phyloP scores from a whole-genome alignment of 1,140 invertebrate genomes.

The Venustaconcha ellipsiformis region DNA sequence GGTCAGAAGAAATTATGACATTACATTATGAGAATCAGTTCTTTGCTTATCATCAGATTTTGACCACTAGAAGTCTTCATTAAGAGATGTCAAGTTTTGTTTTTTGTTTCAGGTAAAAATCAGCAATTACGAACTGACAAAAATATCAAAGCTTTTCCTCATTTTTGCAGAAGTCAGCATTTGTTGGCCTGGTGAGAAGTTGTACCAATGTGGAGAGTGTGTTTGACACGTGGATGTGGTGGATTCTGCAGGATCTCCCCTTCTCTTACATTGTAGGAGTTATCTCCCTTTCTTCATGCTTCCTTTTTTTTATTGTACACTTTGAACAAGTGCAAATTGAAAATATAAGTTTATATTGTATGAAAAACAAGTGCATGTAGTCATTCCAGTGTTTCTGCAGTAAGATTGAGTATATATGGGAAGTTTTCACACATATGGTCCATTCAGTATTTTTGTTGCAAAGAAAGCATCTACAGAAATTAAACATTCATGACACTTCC shows the following conservation, averaged over 20 bases:
- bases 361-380: no score
- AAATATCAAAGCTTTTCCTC: background rate
- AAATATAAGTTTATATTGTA: no score
- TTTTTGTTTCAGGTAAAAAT: background rate
- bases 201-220: constrained; percentile 62
- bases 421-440: no score
- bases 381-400: no score
- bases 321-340: no score
- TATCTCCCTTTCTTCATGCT: no score
- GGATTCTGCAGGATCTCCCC: constrained; percentile 94
- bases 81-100: background rate
- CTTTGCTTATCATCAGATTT: background rate
- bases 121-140: background rate
- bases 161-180: constrained; percentile 85
- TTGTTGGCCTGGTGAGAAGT: constrained; percentile 76
- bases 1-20: background rate
- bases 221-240: constrained; percentile 91
- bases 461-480: no score
- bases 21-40: background rate
- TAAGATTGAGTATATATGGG: no score
- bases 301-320: no score
- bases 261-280: constrained; percentile 86
- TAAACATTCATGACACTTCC: no score
- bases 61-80: background rate
- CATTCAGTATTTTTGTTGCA: no score